Evolutionary conservation across 2,797 vertebrate genomes (phyloP).

Genomic region (Cyclopterus lumpus): DNA sequence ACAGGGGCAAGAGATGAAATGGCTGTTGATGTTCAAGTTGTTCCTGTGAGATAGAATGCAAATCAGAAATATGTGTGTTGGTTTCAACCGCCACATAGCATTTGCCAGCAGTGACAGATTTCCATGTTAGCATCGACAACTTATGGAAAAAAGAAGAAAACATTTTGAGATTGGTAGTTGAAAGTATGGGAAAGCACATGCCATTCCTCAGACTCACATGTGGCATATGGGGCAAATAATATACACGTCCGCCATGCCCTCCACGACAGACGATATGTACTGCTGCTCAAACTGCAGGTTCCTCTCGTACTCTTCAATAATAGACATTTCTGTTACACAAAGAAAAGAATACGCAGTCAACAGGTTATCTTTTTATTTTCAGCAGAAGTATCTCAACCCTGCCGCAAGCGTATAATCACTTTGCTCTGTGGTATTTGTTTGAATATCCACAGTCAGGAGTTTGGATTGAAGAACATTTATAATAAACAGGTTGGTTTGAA

Average conservation of each 20-base stretch:
- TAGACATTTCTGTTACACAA: slow-evolving; percentile 83
- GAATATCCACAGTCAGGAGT: neutral
- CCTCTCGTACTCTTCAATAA: slow-evolving; percentile 89
- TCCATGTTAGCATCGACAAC: neutral
- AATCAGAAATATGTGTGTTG: neutral
- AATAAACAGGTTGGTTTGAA: too few species aligned
- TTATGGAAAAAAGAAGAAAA: neutral
- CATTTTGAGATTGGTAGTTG: neutral
- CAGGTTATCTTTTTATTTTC: neutral
- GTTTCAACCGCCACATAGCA: neutral
- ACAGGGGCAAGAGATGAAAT: slow-evolving; percentile 88
- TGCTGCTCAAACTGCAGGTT: slow-evolving; percentile 88
- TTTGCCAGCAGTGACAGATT: neutral
- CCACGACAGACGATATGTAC: slow-evolving; percentile 86
- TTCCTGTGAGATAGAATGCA: slow-evolving; percentile 79
- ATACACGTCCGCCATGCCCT: slow-evolving; percentile 82
- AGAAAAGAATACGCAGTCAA: neutral
- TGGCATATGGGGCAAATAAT: slow-evolving; percentile 92
- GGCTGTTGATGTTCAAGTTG: slow-evolving; percentile 84
- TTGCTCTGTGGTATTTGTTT: neutral
- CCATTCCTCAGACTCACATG: slow-evolving; percentile 78
- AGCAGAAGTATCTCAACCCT: neutral
- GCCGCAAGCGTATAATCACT: too few species aligned
- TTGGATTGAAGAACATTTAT: neutral
- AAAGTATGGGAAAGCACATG: neutral